These are phyloP conservation scores for Meghimatium bilineatum DNA, from an alignment of 2,888 invertebrate species.

Conservation along the genomic window DNA sequence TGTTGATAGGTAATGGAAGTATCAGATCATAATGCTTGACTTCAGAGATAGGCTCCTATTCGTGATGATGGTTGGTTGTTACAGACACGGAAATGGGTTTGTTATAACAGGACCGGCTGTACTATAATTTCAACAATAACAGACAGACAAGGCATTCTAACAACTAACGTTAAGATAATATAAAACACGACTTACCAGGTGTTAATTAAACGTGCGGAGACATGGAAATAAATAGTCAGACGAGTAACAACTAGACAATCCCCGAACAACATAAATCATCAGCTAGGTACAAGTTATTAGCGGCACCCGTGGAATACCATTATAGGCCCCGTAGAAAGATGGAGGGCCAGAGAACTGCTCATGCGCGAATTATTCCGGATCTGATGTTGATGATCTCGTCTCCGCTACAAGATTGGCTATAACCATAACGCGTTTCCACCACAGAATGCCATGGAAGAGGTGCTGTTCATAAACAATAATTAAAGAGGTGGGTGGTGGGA, in stretches of 20 bases:
- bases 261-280: constrained; percentile 45
- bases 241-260: constrained; percentile 33
- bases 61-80: neutral
- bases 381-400: neutral
- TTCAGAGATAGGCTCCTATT: neutral
- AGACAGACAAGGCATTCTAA: neutral
- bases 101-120: neutral
- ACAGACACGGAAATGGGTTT: neutral
- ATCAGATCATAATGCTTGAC: neutral
- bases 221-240: constrained; percentile 44
- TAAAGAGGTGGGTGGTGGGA: too few species aligned
- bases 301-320: constrained; percentile 60
- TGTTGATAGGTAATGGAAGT: neutral
- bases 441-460: too few species aligned
- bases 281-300: constrained; percentile 52
- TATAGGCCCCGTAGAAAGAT: constrained; percentile 61
- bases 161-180: neutral
- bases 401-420: too few species aligned
- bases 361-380: constrained; percentile 54
- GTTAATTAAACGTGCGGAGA: neutral
- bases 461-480: too few species aligned
- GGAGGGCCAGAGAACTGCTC: constrained; percentile 51
- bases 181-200: neutral
- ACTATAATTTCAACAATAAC: neutral
- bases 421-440: too few species aligned